Conservation (phyloP, 2,888 invertebrate species). For the Heliconius ethilla region DNA sequence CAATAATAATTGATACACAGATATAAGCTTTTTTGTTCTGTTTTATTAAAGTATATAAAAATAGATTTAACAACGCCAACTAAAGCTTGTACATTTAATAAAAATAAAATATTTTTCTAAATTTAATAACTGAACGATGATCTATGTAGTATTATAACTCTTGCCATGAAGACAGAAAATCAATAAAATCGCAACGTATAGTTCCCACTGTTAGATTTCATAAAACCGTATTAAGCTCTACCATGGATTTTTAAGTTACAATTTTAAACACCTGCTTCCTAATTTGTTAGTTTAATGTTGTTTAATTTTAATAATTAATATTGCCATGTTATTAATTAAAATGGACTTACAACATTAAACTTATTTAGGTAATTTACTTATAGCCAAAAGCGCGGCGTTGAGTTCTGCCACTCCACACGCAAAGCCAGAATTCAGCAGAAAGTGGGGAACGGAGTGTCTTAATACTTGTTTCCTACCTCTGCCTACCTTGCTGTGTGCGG, state of each 20-base stretch:
- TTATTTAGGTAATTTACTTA: no score
- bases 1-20: no score
- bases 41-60: no score
- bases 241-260: background rate
- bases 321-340: background rate
- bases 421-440: no score
- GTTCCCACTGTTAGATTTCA: background rate
- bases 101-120: background rate
- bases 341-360: background rate
- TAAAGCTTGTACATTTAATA: background rate
- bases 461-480: no score
- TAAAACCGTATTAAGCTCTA: background rate
- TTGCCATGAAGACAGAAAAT: conserved; percentile 10
- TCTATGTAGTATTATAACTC: background rate
- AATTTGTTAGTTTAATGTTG: background rate
- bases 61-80: background rate
- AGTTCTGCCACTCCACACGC: no score
- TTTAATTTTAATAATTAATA: no score
- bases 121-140: background rate
- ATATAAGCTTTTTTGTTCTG: no score
- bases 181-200: conserved; percentile 21
- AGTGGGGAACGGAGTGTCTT: no score
- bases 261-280: background rate
- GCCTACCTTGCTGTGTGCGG: no score
- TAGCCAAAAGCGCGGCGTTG: no score